Evolutionary conservation across 2,888 invertebrate species (phyloP), one percentile per base, ranked within the genome.

Genomic region (Peribatodes rhomboidaria): DNA sequence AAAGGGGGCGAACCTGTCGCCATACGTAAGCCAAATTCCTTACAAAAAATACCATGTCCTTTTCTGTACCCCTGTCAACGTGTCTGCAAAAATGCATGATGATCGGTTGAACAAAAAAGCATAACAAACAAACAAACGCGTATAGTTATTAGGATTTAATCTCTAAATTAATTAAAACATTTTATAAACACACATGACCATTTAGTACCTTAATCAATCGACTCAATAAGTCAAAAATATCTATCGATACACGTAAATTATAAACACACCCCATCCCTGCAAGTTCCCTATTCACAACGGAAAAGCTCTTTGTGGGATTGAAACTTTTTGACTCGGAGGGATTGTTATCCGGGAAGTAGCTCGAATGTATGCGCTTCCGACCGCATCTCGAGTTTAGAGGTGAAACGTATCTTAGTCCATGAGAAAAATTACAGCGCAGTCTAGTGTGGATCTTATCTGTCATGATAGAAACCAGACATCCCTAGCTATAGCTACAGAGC

Each of bases 281-380:
- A 55, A 41, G 60, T 68, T 71, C 72, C 74, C 77, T 78, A 79
- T 78, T 82, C 76, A 70, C 68, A 72, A 78, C 78, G 46, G 66
- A 80, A 78, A 87, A 87, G 86, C 91, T 91, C 90, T 90, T 91
- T 92, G 90, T 88, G 87, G 88, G 89, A 92, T 92, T 92, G 90
- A 87, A 92, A 90, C 82, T 90, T 91, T 89, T 91, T 87, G 89
- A 89, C 88, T 89, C 85, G 81, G 85, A 86, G 85, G 87, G 83
- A 88, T 89, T 89, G 88, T 90, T 87, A 90, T 89, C 87, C 78
- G 76, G 76, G 81, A 87, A 89, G 87, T 87, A 87, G 83, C 84
- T 84, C 77, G 79, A 83, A 86, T 82, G 80, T 84, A 86, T 88
- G 85, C 81, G 78, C 76, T 79, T 70, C 63, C 74, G 67, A 69